Evolutionary conservation across 1,140 invertebrate species (phyloP), one percentile per base, ranked within the genome.

Genomic region (Mya arenaria): DNA sequence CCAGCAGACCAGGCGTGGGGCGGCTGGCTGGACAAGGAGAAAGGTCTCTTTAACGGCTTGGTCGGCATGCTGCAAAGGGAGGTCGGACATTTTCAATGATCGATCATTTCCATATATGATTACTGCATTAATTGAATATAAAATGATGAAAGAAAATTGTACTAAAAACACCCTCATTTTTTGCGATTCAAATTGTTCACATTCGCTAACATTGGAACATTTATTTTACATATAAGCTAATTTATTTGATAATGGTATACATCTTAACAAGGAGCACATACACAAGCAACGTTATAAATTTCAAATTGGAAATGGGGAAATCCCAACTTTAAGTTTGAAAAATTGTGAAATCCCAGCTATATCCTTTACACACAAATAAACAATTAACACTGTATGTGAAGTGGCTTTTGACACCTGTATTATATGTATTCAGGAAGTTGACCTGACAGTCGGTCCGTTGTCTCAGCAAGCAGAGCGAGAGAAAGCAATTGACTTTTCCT

Each of bases 401-500:
- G 19, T 8, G 13, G 17, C 30, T 65, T 37, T n/a, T 15, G 37
- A 65, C 6, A 39, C 17, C 17, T 68, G 28, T 39, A 13, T 68
- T 52, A 10, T 68, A 1, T 73, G 60, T 56, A 32, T 80, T 19
- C 79, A 90, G 89, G 81, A 86, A 23, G 86, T 89, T 4, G 89
- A 90, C 71, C 48, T 90, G 68, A 81, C 86, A 37, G 77, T 84
- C 3, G 85, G 85, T 0, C 66, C 83, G 0, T 39, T 86, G 0
- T 78, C 87, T 3, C 79, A 84, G n/a, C 78, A 86, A 25, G 36
- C 60, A 30, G 69, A 75, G 1, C 28, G 89, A 30, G 85, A 84
- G 37, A 30, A 62, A 25, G 84, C 87, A 4, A 87, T 90, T 79
- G 89, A 90, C 58, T 89, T 88, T 55, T 85, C 97, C 15, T 80